These are phyloP conservation scores for Oxycera nigricornis DNA, from an alignment of 2,888 invertebrate species.

Conservation along the genomic window DNA sequence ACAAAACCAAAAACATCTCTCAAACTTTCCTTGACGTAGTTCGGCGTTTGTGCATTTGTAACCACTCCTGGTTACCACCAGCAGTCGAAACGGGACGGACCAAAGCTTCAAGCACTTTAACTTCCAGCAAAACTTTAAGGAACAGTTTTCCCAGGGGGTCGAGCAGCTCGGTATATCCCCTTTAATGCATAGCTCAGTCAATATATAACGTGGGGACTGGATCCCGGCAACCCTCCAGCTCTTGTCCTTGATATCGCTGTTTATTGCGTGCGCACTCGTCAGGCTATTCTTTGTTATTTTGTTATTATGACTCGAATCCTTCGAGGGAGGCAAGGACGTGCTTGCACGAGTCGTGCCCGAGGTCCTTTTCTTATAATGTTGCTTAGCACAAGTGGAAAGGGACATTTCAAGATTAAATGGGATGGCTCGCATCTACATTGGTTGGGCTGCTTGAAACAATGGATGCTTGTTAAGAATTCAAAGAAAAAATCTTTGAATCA, in stretches of 20 bases:
- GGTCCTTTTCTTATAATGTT: not conserved
- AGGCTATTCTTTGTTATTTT: conserved; percentile 14
- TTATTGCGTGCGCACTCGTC: conserved; percentile 29
- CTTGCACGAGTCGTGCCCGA: not conserved
- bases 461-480: too few species aligned
- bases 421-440: too few species aligned
- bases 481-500: too few species aligned
- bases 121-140: conserved; percentile 7
- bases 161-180: not conserved
- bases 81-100: not conserved
- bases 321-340: not conserved
- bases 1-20: not conserved
- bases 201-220: not conserved
- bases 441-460: too few species aligned
- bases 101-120: not conserved
- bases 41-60: not conserved
- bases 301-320: conserved; percentile 1
- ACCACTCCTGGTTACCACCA: not conserved
- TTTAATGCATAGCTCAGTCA: conserved; percentile 10
- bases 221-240: conserved; percentile 2
- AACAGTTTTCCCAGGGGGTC: not conserved
- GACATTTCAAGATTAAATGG: too few species aligned
- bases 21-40: conserved; percentile 1
- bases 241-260: conserved; percentile 16
- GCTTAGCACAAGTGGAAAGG: too few species aligned